phyloP scores from a whole-genome alignment of 2,797 vertebrate genomes.

The Emys orbicularis region DNA sequence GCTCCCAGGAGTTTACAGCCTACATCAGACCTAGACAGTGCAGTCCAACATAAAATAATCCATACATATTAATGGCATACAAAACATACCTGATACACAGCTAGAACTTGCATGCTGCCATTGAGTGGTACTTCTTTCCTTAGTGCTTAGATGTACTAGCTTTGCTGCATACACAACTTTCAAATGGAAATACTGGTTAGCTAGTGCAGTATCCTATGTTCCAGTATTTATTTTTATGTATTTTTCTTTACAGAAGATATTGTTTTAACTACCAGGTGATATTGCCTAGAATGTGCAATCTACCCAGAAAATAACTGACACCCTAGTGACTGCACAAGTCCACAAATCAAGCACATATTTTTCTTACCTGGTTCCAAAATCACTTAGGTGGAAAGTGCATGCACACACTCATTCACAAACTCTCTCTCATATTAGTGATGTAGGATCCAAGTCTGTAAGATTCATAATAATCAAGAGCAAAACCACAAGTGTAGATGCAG shows the following conservation, averaged over 20 bases:
- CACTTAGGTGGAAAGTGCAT: not conserved
- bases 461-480: not conserved
- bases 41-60: not conserved
- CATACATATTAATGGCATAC: not conserved
- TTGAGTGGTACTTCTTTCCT: conserved; percentile 6
- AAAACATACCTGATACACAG: not conserved
- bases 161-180: conserved; percentile 38
- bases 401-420: not conserved
- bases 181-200: not conserved
- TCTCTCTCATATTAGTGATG: conserved; percentile 5
- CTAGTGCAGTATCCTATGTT: not conserved
- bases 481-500: not conserved
- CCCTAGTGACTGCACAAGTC: not conserved
- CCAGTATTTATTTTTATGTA: not conserved
- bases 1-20: not conserved
- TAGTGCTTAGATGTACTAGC: conserved; percentile 21
- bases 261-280: conserved; percentile 11
- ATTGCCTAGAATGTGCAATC: not conserved
- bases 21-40: not conserved
- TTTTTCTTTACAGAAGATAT: conserved; percentile 15
- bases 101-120: not conserved
- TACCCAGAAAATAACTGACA: not conserved
- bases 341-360: conserved; percentile 6
- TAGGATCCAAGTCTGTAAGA: conserved; percentile 12
- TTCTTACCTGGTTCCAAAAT: not conserved